These are phyloP conservation scores for Megaustenia siamemsis DNA, from an alignment of 2,888 invertebrate species.

Conservation along the genomic window DNA sequence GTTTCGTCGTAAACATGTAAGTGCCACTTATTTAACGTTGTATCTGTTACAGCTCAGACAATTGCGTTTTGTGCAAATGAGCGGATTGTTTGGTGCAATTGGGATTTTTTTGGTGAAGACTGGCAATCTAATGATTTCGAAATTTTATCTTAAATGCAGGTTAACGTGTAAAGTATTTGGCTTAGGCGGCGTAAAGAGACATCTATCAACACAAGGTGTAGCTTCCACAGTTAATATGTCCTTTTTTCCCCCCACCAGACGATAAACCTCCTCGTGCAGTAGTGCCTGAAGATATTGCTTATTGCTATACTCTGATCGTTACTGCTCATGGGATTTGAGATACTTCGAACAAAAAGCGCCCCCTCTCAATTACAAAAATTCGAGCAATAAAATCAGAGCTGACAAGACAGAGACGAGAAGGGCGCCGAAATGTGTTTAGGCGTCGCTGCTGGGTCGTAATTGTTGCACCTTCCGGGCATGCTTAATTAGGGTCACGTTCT, in stretches of 20 bases:
- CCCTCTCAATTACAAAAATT: background rate
- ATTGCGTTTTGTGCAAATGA: background rate
- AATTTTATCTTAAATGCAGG: background rate
- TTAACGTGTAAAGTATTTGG: background rate
- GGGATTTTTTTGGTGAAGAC: background rate
- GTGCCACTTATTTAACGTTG: no score
- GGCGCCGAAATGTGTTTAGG: slow-evolving; percentile 11
- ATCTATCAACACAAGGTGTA: background rate
- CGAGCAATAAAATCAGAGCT: slow-evolving; percentile 9
- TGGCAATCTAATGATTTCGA: background rate
- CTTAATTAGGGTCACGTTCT: slow-evolving; percentile 29
- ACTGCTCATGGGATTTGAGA: background rate
- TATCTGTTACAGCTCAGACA: background rate
- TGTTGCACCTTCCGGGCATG: slow-evolving; percentile 22
- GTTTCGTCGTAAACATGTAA: no score
- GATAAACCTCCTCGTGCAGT: background rate
- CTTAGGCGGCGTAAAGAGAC: background rate
- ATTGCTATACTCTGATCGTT: background rate
- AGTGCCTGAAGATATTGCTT: background rate
- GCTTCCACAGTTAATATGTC: background rate
- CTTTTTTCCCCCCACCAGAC: background rate
- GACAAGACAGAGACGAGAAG: background rate
- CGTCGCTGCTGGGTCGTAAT: slow-evolving; percentile 22
- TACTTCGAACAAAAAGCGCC: background rate
- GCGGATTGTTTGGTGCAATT: background rate